Evolutionary conservation across 2,888 invertebrate genomes (phyloP).

Genomic region (Chloroclysta siterata): DNA sequence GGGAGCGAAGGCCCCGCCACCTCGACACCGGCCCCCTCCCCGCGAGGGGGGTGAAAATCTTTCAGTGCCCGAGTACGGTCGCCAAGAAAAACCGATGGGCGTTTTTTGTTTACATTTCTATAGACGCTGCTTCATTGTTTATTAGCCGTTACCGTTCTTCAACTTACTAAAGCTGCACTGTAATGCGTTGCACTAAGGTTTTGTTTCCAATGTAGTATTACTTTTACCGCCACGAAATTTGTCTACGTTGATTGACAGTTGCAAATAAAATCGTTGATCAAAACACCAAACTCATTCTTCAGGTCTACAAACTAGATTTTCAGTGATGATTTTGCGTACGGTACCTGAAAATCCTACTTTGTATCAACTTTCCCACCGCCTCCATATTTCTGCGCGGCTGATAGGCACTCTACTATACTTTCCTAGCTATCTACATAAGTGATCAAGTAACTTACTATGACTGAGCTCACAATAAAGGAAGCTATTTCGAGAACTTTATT

Average conservation of each 20-base stretch:
- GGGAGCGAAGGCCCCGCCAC: slow-evolving; percentile 84
- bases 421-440: slow-evolving; percentile 66
- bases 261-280: slow-evolving; percentile 10
- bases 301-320: slow-evolving; percentile 14
- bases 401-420: slow-evolving; percentile 63
- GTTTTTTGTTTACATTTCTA: slow-evolving; percentile 39
- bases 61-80: slow-evolving; percentile 77
- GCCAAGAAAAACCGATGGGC: slow-evolving; percentile 65
- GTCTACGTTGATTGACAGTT: slow-evolving; percentile 5
- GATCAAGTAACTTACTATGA: slow-evolving; percentile 50
- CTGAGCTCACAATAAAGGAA: slow-evolving; percentile 34
- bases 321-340: slow-evolving; percentile 54
- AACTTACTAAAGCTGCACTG: not conserved
- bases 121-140: slow-evolving; percentile 20
- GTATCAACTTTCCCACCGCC: slow-evolving; percentile 78
- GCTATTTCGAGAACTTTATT: slow-evolving; percentile 24
- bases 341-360: slow-evolving; percentile 79
- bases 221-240: not conserved
- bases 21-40: slow-evolving; percentile 67
- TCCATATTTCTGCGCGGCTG: slow-evolving; percentile 75
- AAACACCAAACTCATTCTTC: not conserved
- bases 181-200: not conserved
- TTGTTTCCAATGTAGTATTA: slow-evolving; percentile 1
- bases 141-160: slow-evolving; percentile 14
- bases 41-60: slow-evolving; percentile 72